Conservation (phyloP, 2,888 invertebrate genomes). For the Cryptocheilus praepositus region DNA sequence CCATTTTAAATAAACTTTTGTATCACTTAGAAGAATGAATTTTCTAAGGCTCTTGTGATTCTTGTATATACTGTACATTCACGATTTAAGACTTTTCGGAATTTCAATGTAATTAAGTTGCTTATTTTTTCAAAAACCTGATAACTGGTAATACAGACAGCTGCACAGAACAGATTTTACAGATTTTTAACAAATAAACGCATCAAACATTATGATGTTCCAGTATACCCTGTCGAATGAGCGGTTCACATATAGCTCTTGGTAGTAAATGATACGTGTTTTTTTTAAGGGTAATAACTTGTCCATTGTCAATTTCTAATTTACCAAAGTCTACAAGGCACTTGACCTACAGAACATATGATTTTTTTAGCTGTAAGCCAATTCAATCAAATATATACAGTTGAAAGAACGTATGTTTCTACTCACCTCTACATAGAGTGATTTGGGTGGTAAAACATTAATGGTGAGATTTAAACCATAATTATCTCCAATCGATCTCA, state of each 20-base stretch:
- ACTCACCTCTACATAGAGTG: constrained; percentile 90
- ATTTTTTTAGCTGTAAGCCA: not conserved
- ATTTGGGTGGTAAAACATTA: constrained; percentile 93
- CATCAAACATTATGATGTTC: constrained; percentile 80
- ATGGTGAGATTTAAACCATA: constrained; percentile 90
- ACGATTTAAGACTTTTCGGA: too few relatives aligned
- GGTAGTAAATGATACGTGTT: constrained; percentile 94
- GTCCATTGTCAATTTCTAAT: constrained; percentile 95
- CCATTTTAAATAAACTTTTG: too few relatives aligned
- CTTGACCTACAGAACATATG: constrained; percentile 76
- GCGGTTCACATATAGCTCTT: constrained; percentile 90
- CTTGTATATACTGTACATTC: too few relatives aligned
- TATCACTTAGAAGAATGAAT: too few relatives aligned
- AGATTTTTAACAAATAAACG: not conserved
- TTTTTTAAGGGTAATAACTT: constrained; percentile 89
- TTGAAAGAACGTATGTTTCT: not conserved
- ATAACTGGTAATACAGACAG: not conserved
- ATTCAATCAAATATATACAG: not conserved
- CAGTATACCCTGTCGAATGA: constrained; percentile 92
- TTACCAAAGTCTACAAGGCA: constrained; percentile 95
- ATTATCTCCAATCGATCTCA: constrained; percentile 90
- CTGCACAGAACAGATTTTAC: constrained; percentile 16
- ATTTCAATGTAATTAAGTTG: too few relatives aligned
- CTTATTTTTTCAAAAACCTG: too few relatives aligned
- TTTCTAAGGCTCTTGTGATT: too few relatives aligned